A percentile compares a stretch with the other conserved stretches of the same genome.
These are phyloP conservation scores for Hippoglossus stenolepis DNA, from an alignment of 2,113 vertebrate genomes.

Conservation along the genomic window DNA sequence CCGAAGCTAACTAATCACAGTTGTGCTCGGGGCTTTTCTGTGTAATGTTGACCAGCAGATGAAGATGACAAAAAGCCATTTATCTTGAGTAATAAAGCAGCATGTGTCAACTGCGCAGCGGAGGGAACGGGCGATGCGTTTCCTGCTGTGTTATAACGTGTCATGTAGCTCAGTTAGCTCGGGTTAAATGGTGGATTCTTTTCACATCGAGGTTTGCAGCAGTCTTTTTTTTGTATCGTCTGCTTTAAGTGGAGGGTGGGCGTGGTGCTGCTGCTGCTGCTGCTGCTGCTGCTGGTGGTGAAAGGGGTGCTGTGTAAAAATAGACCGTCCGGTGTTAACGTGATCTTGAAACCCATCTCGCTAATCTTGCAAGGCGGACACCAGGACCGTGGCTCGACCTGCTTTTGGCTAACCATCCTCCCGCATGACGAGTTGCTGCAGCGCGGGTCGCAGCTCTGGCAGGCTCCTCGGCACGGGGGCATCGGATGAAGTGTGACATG, in stretches of 20 bases:
- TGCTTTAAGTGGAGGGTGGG: conserved; percentile 56
- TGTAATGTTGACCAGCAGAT: too few species aligned
- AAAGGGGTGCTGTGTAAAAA: conserved; percentile 56
- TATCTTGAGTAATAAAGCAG: background rate
- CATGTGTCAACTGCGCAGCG: conserved; percentile 22
- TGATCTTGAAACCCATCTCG: conserved; percentile 46
- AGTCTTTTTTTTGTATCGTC: conserved; percentile 23
- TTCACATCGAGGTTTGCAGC: conserved; percentile 17
- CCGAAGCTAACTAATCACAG: background rate
- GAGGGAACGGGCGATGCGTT: background rate
- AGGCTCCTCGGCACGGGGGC: conserved; percentile 9
- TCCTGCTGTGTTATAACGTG: background rate
- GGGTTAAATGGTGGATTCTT: background rate
- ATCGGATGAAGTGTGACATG: conserved; percentile 47
- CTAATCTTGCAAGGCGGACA: conserved; percentile 46
- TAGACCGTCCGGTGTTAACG: conserved; percentile 52
- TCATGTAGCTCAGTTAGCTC: background rate
- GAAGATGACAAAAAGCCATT: background rate
- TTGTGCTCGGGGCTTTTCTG: background rate
- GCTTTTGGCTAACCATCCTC: background rate
- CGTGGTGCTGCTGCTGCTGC: conserved; percentile 46
- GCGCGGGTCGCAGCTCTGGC: background rate
- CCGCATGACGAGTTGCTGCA: conserved; percentile 25
- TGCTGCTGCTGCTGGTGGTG: background rate
- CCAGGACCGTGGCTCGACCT: background rate